A percentile compares a stretch with the other conserved stretches of the same genome.
phyloP scores from a whole-genome alignment of 53 echinoderm and acorn worm species.

The Temnopleurus reevesii region DNA sequence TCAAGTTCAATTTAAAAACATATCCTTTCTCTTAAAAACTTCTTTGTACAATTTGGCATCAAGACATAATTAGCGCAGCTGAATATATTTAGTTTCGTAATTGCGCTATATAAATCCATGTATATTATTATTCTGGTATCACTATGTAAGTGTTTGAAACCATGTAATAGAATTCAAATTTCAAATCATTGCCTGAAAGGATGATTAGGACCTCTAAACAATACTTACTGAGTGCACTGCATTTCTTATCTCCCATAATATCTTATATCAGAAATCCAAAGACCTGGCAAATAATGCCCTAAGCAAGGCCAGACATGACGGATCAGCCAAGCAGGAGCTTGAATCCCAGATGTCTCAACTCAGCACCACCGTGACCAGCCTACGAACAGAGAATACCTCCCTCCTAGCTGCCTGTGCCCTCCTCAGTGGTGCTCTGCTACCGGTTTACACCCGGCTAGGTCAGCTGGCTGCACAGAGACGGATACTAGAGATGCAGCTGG shows the following conservation, averaged over 20 bases:
- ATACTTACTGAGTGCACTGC: too few species aligned
- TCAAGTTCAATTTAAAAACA: too few species aligned
- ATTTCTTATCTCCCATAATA: neutral
- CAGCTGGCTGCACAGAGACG: constrained; percentile 79
- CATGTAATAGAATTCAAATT: too few species aligned
- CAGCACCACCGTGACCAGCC: constrained; percentile 49
- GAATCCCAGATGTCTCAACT: constrained; percentile 73
- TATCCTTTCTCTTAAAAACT: too few species aligned
- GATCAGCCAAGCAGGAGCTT: constrained; percentile 77
- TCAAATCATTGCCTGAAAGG: too few species aligned
- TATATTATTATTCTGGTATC: too few species aligned
- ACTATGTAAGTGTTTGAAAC: too few species aligned
- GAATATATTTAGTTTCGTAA: too few species aligned
- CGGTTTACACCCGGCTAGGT: constrained; percentile 65
- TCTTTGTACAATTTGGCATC: too few species aligned
- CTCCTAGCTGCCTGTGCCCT: constrained; percentile 82
- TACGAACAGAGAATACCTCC: constrained; percentile 59
- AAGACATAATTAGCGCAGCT: too few species aligned
- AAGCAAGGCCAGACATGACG: constrained; percentile 72
- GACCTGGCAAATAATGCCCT: constrained; percentile 77
- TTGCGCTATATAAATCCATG: too few species aligned
- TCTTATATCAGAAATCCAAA: constrained; percentile 72
- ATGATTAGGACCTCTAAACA: too few species aligned
- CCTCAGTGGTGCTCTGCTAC: constrained; percentile 79
- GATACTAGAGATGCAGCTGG: constrained; percentile 67